phyloP scores from a whole-genome alignment of 1,140 invertebrate genomes.

The Coboldia fuscipes region DNA sequence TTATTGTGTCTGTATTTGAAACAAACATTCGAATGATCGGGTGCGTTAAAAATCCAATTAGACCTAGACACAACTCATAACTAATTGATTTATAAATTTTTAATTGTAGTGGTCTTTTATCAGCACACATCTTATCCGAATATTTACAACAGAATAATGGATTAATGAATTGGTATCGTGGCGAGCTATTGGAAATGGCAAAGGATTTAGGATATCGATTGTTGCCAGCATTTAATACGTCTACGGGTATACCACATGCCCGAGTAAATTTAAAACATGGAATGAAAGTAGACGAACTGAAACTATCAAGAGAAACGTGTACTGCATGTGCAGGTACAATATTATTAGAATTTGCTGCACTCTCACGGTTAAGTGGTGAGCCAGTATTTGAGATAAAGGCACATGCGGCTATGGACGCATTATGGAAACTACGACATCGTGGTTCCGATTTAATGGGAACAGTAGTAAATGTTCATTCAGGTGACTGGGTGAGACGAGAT shows the following conservation, averaged over 20 bases:
- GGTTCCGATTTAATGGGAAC: constrained; percentile 85
- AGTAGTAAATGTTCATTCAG: constrained; percentile 87
- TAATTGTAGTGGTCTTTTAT: constrained; percentile 70
- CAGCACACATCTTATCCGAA: constrained; percentile 77
- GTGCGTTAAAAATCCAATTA: constrained; percentile 27
- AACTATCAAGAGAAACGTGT: constrained; percentile 72
- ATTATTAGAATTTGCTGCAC: constrained; percentile 89
- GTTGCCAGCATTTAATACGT: constrained; percentile 91
- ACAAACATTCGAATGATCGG: constrained; percentile 94
- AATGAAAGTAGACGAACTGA: constrained; percentile 51
- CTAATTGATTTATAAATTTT: constrained; percentile 10
- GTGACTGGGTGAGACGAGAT: constrained; percentile 90
- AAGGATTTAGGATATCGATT: constrained; percentile 81
- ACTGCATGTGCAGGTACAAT: constrained; percentile 98
- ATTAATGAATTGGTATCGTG: constrained; percentile 74
- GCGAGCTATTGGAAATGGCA: constrained; percentile 74
- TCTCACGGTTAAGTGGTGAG: constrained; percentile 82
- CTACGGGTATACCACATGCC: constrained; percentile 92
- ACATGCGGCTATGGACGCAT: constrained; percentile 85
- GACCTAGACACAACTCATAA: neutral
- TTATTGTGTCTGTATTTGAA: constrained; percentile 95
- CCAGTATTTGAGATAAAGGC: constrained; percentile 88
- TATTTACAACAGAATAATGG: constrained; percentile 44
- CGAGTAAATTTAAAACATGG: constrained; percentile 70
- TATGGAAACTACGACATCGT: constrained; percentile 86